A percentile compares a stretch with the other conserved stretches of the same genome.
Evolutionary conservation across 2,113 vertebrate genomes (phyloP).

Genomic region (Prionailurus viverrinus): DNA sequence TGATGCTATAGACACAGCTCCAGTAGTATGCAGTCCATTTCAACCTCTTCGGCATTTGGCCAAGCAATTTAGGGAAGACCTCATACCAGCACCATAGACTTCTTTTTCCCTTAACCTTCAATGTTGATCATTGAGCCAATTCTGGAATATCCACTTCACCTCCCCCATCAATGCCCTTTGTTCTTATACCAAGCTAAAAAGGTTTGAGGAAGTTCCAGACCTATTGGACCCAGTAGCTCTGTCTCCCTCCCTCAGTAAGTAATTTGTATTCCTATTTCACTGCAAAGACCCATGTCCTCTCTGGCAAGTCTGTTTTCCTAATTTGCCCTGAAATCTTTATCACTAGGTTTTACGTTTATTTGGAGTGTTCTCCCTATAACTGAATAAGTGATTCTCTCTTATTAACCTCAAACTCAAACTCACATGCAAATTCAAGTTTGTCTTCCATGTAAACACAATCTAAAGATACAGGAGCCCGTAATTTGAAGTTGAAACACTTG

Average conservation of each 20-base stretch:
- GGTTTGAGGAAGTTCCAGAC: neutral
- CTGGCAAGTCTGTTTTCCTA: neutral
- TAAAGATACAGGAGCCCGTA: neutral
- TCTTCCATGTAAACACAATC: neutral
- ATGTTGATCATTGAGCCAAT: neutral
- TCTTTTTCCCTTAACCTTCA: neutral
- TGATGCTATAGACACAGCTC: fast-evolving
- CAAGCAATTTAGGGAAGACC: neutral
- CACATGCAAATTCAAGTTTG: neutral
- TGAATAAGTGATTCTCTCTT: neutral
- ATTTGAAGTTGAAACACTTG: neutral
- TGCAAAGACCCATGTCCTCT: neutral
- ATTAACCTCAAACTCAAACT: neutral
- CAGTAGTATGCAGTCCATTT: neutral
- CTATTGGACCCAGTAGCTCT: neutral
- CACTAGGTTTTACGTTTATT: neutral
- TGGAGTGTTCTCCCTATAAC: neutral
- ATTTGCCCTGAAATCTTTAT: neutral
- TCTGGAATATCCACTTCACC: neutral
- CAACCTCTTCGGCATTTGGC: neutral
- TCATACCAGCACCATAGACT: neutral
- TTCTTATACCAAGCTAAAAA: neutral
- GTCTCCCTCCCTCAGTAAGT: neutral
- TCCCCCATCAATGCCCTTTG: neutral
- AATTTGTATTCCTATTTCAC: neutral